Base-by-base conservation (phyloP, 2,888 invertebrate species). In the Theretra japonica region DNA sequence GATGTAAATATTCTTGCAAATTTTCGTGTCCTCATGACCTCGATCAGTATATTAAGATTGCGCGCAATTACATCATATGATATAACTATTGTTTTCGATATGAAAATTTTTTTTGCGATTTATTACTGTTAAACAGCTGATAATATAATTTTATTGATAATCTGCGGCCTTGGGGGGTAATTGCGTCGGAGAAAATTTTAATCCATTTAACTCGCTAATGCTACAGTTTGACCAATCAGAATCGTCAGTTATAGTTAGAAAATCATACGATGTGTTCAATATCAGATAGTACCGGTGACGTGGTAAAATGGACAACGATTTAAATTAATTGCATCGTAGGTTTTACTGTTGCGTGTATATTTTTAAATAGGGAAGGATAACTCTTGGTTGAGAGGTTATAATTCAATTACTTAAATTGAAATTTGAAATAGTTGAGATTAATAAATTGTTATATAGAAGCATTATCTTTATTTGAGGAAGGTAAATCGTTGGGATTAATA, bases 81-180 rank as follows among this genome's bases (percentile, higher is more conserved):
- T 17, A 23, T 6, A 65, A 65, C 33, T 48, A 21, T 23, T 41
- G 62, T 23, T 17, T 65, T 65, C 15, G 65, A 65, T 48, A 65
- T 65, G 17, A 65, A 65, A 41, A 17, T 23, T 48, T 17, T 2
- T 41, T 65, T 8, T 4, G 21, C 41, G 65, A 23, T 23, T 41
- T 17, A 65, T 48, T 41, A 65, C 41, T 48, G 25, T 15, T 8
- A 2, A 41, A 62, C 62, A 15, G 41, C 23, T 48, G 65, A 65
- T 65, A 65, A 48, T 48, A 65, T 23, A 33, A 62, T 60, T 60
- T 74, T 71, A 75, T 75, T 77, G 71, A 71, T 65, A 65, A 80
- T 79, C 75, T 21, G 17, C 73, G 65, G 56, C 79, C 80, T 78
- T 79, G 77, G 75, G 74, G 73, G 77, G 72, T 73, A 19, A 28